Percentiles rank a stretch among this genome's conserved stretches.
These are phyloP conservation scores for human (Homo sapiens) DNA, from an alignment of 2,113 vertebrate species.

Conservation along the genomic window DNA sequence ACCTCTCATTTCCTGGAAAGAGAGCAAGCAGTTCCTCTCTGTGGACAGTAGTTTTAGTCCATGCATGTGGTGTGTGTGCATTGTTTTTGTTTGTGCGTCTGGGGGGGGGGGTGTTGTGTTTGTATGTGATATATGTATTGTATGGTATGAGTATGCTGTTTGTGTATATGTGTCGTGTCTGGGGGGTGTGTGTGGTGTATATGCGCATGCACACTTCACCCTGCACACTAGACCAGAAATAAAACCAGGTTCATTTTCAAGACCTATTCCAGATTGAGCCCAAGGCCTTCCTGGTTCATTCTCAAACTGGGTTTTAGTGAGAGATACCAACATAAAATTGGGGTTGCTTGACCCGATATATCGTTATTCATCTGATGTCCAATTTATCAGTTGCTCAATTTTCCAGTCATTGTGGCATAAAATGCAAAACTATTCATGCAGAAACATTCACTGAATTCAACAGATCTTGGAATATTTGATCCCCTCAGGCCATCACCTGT, in stretches of 20 bases:
- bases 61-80: neutral
- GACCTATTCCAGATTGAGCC: neutral
- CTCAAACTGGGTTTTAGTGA: neutral
- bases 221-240: neutral
- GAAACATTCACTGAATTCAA: neutral
- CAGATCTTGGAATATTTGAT: neutral
- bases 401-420: neutral
- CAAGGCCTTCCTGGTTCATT: neutral
- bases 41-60: neutral
- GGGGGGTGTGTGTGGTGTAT: neutral
- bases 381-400: neutral
- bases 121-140: neutral
- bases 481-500: neutral
- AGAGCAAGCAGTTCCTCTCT: neutral
- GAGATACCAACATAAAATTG: neutral
- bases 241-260: neutral
- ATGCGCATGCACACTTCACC: accelerated
- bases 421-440: neutral
- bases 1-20: neutral
- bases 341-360: neutral
- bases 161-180: neutral
- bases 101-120: neutral
- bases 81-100: neutral
- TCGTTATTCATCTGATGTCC: neutral
- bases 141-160: neutral